Base-by-base conservation (phyloP, 2,113 vertebrate genomes). In the Neomonachus schauinslandi region DNA sequence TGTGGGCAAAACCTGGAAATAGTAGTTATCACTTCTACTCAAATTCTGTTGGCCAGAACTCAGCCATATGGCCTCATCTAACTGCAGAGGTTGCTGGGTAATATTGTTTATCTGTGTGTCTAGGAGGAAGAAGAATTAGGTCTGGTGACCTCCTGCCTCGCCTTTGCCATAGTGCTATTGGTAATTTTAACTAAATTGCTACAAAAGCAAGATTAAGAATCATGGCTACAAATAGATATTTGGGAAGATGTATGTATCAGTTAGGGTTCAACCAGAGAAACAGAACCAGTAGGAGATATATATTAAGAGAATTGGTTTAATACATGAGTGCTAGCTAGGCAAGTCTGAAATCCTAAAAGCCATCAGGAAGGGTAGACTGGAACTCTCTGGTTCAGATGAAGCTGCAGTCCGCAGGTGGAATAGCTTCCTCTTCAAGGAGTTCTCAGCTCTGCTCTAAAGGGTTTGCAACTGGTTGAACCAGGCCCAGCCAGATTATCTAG, bases 181-280 rank as follows among this genome's bases (percentile, higher is more conserved):
- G 1, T 26, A 36, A 88, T 91, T 89, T 88, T 59, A 53, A 95
- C 12, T 33, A 49, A 80, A 93, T 91, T 79, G 39, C 51, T 74
- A 46, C n/a, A 84, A 84, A 83, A 51, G 11, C 22, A 80, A 81
- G 82, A 63, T 69, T 61, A 63, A 91, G 39, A 97, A 80, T 88
- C 57, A 61, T 22, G 59, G 19, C 11, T 93, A 46, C n/a, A 93
- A 81, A 89, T 86, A 71, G 9, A n/a, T 87, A 72, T 31, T 83
- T 33, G 61, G 31, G n/a, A 55, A 82, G 22, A 57, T 22, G 26
- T 28, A 63, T 28, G 3, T 39, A 96, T 69, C 13, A 79, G 39
- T 49, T 21, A 28, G 61, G 13, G 8, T 80, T 85, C 19, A 77
- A 51, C 24, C 31, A 74, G 33, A 72, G 79, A 90, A 74, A 61